Evolutionary conservation across 2,888 invertebrate genomes (phyloP).

Genomic region (Eupeodes latifasciatus): DNA sequence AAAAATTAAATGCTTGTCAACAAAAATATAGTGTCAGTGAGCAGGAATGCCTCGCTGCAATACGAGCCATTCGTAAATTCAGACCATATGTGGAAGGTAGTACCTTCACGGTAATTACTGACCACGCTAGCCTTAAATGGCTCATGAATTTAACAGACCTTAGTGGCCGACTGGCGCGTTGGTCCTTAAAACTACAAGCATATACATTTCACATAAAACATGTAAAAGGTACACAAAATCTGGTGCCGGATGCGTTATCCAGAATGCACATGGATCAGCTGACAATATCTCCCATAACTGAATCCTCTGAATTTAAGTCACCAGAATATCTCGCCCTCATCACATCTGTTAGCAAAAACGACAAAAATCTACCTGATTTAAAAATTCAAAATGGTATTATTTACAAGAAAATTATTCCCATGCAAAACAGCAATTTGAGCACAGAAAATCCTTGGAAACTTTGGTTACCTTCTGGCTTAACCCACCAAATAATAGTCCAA

Average conservation of each 20-base stretch:
- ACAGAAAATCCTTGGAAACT: not conserved
- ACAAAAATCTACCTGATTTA: not conserved
- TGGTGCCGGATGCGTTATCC: slow-evolving; percentile 16
- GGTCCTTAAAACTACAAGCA: slow-evolving; percentile 9
- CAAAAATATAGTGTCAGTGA: slow-evolving; percentile 31
- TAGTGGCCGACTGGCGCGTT: slow-evolving; percentile 7
- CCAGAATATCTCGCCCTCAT: not conserved
- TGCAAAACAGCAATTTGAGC: not conserved
- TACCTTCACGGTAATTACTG: slow-evolving; percentile 3
- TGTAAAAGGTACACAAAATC: not conserved
- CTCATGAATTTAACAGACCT: not conserved
- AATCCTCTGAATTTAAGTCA: not conserved
- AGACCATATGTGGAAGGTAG: not conserved
- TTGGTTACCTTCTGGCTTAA: not conserved
- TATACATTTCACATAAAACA: slow-evolving; percentile 1
- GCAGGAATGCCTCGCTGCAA: slow-evolving; percentile 22
- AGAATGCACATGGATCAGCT: slow-evolving; percentile 20
- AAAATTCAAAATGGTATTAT: slow-evolving; percentile 1
- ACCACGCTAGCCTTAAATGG: not conserved
- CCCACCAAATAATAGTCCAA: not conserved
- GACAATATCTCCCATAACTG: not conserved
- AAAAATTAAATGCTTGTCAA: not conserved
- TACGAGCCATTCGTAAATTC: not conserved
- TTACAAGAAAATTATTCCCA: not conserved
- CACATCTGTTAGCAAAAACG: not conserved